A percentile compares a stretch with the other conserved stretches of the same genome.
phyloP scores from a whole-genome alignment of 2,113 vertebrate genomes.

The Lasiurus borealis region DNA sequence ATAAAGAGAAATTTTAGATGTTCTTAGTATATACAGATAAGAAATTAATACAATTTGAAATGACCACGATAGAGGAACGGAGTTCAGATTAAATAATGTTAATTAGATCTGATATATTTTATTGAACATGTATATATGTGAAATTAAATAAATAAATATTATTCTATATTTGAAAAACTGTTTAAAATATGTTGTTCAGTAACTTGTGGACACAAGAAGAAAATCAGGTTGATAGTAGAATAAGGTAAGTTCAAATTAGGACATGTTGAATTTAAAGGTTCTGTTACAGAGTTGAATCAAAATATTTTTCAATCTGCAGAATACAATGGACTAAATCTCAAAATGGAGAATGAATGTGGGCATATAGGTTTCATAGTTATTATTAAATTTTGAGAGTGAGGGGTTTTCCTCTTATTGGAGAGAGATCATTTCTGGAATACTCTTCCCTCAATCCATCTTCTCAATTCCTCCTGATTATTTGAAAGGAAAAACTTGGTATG shows the following conservation, averaged over 20 bases:
- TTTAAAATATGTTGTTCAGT: not conserved
- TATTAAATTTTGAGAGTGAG: not conserved
- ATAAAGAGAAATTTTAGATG: not conserved
- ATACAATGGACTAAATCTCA: not conserved
- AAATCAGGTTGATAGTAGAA: not conserved
- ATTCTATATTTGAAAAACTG: not conserved
- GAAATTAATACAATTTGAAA: not conserved
- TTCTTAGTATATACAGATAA: not conserved
- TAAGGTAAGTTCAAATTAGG: not conserved
- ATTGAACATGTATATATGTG: not conserved
- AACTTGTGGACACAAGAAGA: not conserved
- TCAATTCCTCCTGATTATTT: not conserved
- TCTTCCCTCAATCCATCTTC: not conserved
- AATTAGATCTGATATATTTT: not conserved
- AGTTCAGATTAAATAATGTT: not conserved
- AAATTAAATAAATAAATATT: slow-evolving; percentile 48
- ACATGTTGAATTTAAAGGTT: not conserved
- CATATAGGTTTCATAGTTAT: not conserved
- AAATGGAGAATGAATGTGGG: not conserved
- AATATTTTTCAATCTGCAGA: not conserved
- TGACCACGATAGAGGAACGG: not conserved
- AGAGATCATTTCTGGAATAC: not conserved
- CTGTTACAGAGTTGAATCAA: not conserved
- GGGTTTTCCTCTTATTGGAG: not conserved
- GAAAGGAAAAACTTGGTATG: not conserved